Evolutionary conservation across 2,797 vertebrate species (phyloP).

Genomic region (Taenioides sp.): DNA sequence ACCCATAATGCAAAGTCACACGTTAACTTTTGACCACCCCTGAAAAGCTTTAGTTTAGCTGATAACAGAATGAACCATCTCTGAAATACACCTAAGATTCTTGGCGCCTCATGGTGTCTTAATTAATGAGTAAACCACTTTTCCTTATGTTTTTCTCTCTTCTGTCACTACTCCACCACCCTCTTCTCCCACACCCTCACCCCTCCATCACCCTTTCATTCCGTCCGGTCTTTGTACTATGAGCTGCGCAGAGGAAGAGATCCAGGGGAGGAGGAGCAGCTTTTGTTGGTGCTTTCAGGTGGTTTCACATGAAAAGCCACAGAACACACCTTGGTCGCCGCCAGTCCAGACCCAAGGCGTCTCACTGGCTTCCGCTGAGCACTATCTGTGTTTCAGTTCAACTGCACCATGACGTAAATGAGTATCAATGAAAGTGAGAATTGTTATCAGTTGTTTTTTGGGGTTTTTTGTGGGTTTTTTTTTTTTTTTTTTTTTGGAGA

Average conservation of each 20-base stretch:
- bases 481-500: too few relatives aligned
- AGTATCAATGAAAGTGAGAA: background rate
- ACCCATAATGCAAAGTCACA: background rate
- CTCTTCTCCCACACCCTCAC: slow-evolving; percentile 60
- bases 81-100: background rate
- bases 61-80: background rate
- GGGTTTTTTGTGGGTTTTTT: too few relatives aligned
- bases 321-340: slow-evolving; percentile 70
- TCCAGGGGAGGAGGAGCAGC: slow-evolving; percentile 31
- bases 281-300: slow-evolving; percentile 74
- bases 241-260: slow-evolving; percentile 61
- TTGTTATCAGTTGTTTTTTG: too few relatives aligned
- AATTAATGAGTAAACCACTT: slow-evolving; percentile 11
- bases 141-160: slow-evolving; percentile 25
- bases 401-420: slow-evolving; percentile 12
- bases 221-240: slow-evolving; percentile 65
- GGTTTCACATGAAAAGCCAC: slow-evolving; percentile 74
- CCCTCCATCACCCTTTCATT: slow-evolving; percentile 53
- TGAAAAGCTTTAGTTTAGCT: background rate
- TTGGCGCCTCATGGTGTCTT: background rate
- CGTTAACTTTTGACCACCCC: background rate
- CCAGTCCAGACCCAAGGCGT: slow-evolving; percentile 49
- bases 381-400: slow-evolving; percentile 47
- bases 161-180: slow-evolving; percentile 22
- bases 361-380: slow-evolving; percentile 64